phyloP scores from a whole-genome alignment of 2,888 invertebrate species.

The Tenthredo livida region DNA sequence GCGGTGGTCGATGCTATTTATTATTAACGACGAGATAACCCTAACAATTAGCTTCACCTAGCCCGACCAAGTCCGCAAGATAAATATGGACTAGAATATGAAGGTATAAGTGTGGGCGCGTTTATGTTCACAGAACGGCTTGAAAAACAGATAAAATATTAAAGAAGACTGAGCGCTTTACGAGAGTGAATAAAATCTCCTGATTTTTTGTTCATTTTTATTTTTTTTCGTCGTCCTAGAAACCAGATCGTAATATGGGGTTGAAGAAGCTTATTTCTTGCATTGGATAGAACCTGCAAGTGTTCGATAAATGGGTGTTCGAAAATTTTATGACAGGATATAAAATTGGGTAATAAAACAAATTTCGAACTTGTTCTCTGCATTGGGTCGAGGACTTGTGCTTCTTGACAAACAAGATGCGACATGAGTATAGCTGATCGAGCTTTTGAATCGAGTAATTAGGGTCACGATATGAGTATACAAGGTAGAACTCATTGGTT shows the following conservation, averaged over 20 bases:
- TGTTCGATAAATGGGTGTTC: neutral
- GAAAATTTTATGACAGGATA: neutral
- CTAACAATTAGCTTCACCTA: conserved; percentile 22
- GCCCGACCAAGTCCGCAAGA: neutral
- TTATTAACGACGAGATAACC: conserved; percentile 40
- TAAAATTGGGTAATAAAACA: neutral
- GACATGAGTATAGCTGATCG: neutral
- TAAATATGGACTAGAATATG: neutral
- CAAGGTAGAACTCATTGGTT: neutral
- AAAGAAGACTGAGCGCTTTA: neutral
- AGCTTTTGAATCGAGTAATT: neutral
- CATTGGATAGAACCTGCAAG: neutral
- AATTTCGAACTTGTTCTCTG: neutral
- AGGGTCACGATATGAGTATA: neutral
- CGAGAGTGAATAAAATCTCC: neutral
- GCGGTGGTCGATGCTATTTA: conserved; percentile 38
- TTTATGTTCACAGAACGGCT: too few species aligned
- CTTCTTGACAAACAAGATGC: neutral
- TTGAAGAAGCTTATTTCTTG: neutral
- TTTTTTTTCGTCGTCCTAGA: neutral
- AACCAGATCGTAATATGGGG: neutral
- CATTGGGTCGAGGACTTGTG: neutral
- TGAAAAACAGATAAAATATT: neutral
- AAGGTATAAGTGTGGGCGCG: neutral
- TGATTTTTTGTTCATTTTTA: neutral